Evolutionary conservation across 2,797 vertebrate genomes (phyloP).

Genomic region (Champsocephalus gunnari): DNA sequence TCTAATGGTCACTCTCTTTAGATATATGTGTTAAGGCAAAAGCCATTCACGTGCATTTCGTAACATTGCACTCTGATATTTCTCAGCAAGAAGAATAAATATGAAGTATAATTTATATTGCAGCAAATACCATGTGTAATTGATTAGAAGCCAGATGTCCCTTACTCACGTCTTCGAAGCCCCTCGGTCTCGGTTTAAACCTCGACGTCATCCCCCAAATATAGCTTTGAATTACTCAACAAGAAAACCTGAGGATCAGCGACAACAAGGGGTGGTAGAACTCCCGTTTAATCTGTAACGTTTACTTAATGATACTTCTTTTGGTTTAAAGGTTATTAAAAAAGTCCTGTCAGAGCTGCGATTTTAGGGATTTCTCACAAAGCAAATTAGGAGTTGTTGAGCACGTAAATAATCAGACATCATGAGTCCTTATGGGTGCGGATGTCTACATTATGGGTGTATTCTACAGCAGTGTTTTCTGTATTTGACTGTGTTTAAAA

Average conservation of each 20-base stretch:
- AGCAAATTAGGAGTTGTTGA: neutral
- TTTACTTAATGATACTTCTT: neutral
- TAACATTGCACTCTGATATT: neutral
- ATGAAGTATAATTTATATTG: neutral
- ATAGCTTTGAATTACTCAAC: conserved; percentile 47
- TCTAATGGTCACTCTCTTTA: neutral
- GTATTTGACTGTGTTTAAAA: neutral
- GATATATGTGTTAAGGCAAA: neutral
- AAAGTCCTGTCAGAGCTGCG: neutral
- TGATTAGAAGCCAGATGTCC: conserved; percentile 11
- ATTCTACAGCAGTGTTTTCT: neutral
- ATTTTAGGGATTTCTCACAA: neutral
- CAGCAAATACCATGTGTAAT: neutral
- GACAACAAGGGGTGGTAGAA: conserved; percentile 5
- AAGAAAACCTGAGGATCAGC: conserved; percentile 17
- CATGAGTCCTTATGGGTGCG: neutral
- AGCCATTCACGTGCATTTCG: neutral
- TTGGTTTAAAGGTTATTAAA: conserved; percentile 1
- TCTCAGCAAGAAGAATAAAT: conserved; percentile 23
- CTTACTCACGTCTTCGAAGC: conserved; percentile 44
- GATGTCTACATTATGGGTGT: neutral
- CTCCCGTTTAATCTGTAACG: conserved; percentile 3
- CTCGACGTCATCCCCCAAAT: conserved; percentile 54
- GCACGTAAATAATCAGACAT: conserved; percentile 5
- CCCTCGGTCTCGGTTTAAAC: conserved; percentile 42